Conservation (phyloP, 23 tunicate species). For the Ciona savignyi region DNA sequence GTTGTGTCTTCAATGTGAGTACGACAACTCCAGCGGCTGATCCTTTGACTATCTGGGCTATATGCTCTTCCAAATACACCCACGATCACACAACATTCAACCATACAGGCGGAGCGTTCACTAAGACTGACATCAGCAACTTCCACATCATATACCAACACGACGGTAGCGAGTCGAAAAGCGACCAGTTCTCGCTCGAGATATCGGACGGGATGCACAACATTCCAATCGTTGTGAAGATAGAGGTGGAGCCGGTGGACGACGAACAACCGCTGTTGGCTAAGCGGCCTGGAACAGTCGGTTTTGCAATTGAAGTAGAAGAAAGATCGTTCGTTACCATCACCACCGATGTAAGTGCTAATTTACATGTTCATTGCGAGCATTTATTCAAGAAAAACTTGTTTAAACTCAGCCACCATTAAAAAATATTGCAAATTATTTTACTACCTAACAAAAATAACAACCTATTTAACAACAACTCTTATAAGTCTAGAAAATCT, state of each 20-base stretch:
- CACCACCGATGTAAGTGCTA: slow-evolving; percentile 46
- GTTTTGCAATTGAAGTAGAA: slow-evolving; percentile 42
- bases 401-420: not conserved
- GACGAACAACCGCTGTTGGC: slow-evolving; percentile 80
- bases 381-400: not conserved
- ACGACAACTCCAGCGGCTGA: too few species aligned
- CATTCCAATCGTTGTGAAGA: slow-evolving; percentile 66
- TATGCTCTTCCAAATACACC: too few species aligned
- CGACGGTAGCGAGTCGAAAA: slow-evolving; percentile 45
- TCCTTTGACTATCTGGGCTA: too few species aligned
- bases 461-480: too few species aligned
- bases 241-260: slow-evolving; percentile 60
- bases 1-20: too few species aligned
- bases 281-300: slow-evolving; percentile 44
- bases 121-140: slow-evolving; percentile 53
- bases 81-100: too few species aligned
- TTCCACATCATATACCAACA: slow-evolving; percentile 66
- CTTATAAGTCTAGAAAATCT: too few species aligned
- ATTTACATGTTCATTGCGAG: not conserved
- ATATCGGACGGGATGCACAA: slow-evolving; percentile 94
- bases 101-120: slow-evolving; percentile 66
- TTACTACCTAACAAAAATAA: too few species aligned
- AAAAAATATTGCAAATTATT: too few species aligned
- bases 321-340: slow-evolving; percentile 51
- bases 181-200: slow-evolving; percentile 51